A percentile compares a stretch with the other conserved stretches of the same genome.
Conservation (phyloP, 2,888 invertebrate species). For the Drosophila acutilabella region DNA sequence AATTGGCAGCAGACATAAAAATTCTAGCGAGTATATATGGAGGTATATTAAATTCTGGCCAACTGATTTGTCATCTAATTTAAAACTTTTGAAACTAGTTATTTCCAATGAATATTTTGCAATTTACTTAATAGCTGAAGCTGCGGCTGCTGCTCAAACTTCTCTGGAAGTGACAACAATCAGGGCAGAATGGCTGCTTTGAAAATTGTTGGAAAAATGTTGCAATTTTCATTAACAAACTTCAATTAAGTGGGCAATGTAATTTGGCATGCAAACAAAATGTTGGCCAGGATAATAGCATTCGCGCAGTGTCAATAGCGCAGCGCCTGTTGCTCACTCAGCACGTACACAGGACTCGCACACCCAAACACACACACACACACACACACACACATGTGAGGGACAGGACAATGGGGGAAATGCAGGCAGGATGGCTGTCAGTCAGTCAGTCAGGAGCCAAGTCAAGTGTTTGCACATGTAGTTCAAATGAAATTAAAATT, state of each 20-base stretch:
- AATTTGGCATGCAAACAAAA: constrained; percentile 77
- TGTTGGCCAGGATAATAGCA: constrained; percentile 74
- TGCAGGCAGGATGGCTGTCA: constrained; percentile 13
- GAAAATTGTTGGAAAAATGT: constrained; percentile 58
- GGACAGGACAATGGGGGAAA: constrained; percentile 50
- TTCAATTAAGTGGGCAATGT: constrained; percentile 75
- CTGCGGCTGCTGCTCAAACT: neutral
- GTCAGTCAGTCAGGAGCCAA: constrained; percentile 42
- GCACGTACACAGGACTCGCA: constrained; percentile 52
- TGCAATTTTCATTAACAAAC: constrained; percentile 78
- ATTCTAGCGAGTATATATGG: neutral
- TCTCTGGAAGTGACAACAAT: constrained; percentile 24
- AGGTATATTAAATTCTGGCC: neutral
- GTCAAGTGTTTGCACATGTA: constrained; percentile 79
- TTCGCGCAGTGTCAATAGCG: constrained; percentile 63
- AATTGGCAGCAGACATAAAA: constrained; percentile 5
- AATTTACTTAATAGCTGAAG: constrained; percentile 9
- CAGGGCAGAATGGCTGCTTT: constrained; percentile 34
- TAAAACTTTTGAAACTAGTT: neutral
- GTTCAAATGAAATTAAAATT: constrained; percentile 82
- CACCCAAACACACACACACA: constrained; percentile 17
- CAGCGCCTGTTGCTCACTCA: constrained; percentile 67
- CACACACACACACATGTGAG: constrained; percentile 27
- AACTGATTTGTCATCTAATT: constrained; percentile 33
- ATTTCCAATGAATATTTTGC: constrained; percentile 8